Conservation (phyloP, 2,888 invertebrate genomes). For the Anodontia alba region DNA sequence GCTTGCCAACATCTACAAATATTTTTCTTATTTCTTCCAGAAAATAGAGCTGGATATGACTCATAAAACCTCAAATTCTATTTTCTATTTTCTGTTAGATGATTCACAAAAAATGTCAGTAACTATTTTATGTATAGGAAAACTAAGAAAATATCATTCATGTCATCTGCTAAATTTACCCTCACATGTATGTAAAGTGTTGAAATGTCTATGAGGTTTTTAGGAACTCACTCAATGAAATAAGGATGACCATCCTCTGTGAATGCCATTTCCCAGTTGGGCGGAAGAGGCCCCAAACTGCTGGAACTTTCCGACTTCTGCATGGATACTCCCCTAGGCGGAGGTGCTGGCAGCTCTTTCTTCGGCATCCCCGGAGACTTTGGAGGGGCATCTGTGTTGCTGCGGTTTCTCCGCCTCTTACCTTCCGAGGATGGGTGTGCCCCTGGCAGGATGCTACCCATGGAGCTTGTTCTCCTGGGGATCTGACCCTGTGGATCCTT, state of each 20-base stretch:
- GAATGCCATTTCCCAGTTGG: constrained; percentile 99
- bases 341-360: constrained; percentile 68
- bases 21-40: no score
- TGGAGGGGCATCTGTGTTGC: constrained; percentile 86
- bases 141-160: no score
- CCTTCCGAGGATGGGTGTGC: constrained; percentile 87
- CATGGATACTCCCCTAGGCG: constrained; percentile 76
- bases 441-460: constrained; percentile 85
- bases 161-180: no score
- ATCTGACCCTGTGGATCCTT: constrained; percentile 78
- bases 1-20: no score
- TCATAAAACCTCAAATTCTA: no score
- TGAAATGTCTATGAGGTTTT: no score
- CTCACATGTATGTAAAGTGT: no score
- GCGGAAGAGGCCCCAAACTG: constrained; percentile 94
- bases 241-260: constrained; percentile 98
- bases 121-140: no score
- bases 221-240: constrained; percentile 91
- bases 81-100: no score
- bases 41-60: no score
- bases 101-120: no score
- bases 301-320: constrained; percentile 77
- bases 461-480: constrained; percentile 80
- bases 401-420: constrained; percentile 86
- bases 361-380: constrained; percentile 69